Base-by-base conservation (phyloP, 2,797 vertebrate genomes). In the Gastrophryne carolinensis region DNA sequence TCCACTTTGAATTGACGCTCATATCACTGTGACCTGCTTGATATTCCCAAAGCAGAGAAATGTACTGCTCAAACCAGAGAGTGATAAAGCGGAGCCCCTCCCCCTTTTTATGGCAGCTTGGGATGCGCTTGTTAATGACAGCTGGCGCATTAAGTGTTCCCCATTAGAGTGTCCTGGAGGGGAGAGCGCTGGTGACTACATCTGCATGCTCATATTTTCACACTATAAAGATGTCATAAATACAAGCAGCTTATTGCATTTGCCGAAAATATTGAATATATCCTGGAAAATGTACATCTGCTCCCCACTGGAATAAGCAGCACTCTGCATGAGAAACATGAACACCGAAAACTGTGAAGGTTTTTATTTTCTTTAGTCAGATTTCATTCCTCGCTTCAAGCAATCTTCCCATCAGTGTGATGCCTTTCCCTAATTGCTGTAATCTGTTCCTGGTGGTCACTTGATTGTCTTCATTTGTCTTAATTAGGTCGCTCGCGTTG, bases 191-290 rank as follows among this genome's bases (percentile, higher is more conserved):
- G 34, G 17, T 17, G 27, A 24, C 19, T 34, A 56, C 66, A 56
- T 56, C 66, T 56, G 66, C 29, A 69, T 69, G 66, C 50, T 69
- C 12, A 44, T 24, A 69, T 29, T 30, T 68, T 39, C 66, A 56
- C 50, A 56, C 5, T 41, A 41, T 69, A 69, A 56, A 21, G 52
- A 41, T 30, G 41, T 69, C 56, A 56, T 41, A 27, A 69, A 9
- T 21, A 56, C 19, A 17, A 68, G 5, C 32, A 12, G 65, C 65
- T 34, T 29, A 34, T 37, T 39, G 15, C 17, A 54, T 27, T 41
- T 15, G 39, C 34, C 8, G 1, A 56, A 29, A 54, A 17, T 69
- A 29, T 13, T 39, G 27, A 34, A 11, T 27, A 13, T 23, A 30
- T 27, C 52, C 8, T 27, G 23, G 32, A 23, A 17, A 19, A 47